Evolutionary conservation across 2,888 invertebrate genomes (phyloP).

Genomic region (Aethes cnicana): DNA sequence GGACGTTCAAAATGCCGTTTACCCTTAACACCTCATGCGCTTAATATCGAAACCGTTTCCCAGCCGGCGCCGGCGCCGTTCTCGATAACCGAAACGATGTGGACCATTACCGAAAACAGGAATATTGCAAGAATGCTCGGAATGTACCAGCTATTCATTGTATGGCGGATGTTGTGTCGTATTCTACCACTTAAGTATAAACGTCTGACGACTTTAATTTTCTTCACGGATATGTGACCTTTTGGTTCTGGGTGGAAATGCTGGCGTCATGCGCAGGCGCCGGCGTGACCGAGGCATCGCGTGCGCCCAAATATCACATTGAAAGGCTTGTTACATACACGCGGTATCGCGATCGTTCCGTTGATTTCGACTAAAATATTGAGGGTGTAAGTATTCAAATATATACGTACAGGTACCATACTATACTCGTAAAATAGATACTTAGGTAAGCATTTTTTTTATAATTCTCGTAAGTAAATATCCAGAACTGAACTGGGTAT

Average conservation of each 20-base stretch:
- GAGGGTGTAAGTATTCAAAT: slow-evolving; percentile 42
- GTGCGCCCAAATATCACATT: slow-evolving; percentile 43
- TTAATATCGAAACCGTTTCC: slow-evolving; percentile 31
- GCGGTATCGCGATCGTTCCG: slow-evolving; percentile 29
- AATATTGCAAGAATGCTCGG: slow-evolving; percentile 61
- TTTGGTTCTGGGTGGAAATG: slow-evolving; percentile 45
- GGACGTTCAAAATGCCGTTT: slow-evolving; percentile 5
- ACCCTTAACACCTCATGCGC: slow-evolving; percentile 6
- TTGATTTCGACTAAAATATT: slow-evolving; percentile 37
- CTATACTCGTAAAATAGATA: too few relatives aligned
- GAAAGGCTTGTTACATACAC: slow-evolving; percentile 26
- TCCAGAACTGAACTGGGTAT: too few relatives aligned
- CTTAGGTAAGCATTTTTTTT: too few relatives aligned
- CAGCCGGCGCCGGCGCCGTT: slow-evolving; percentile 47
- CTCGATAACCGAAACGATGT: slow-evolving; percentile 49
- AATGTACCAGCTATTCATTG: slow-evolving; percentile 67
- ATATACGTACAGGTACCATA: too few relatives aligned
- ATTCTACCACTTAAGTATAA: slow-evolving; percentile 2
- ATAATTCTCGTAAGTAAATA: too few relatives aligned
- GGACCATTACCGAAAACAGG: slow-evolving; percentile 56
- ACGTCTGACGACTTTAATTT: neutral
- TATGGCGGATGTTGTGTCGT: slow-evolving; percentile 41
- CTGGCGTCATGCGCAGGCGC: slow-evolving; percentile 60
- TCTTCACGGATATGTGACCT: slow-evolving; percentile 39
- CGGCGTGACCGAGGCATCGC: slow-evolving; percentile 44